A percentile compares a stretch with the other conserved stretches of the same genome.
These are phyloP conservation scores for Gibbula magus DNA, from an alignment of 2,888 invertebrate species.

Conservation along the genomic window DNA sequence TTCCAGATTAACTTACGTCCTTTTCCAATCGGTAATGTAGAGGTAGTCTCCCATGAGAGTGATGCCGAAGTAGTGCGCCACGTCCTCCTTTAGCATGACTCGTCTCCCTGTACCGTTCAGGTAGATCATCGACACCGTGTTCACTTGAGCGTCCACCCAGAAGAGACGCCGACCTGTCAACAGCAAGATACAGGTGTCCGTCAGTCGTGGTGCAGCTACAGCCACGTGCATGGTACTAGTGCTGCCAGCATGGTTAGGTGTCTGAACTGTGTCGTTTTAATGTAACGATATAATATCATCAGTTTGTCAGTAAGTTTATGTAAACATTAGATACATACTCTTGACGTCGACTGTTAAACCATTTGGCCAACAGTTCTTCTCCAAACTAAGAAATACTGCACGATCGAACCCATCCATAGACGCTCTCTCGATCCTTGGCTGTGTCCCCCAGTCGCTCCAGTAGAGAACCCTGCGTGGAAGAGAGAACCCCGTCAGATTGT, in stretches of 20 bases:
- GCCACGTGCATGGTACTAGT: not conserved
- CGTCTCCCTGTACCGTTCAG: constrained; percentile 46
- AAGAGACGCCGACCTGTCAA: constrained; percentile 60
- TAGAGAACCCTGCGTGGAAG: constrained; percentile 72
- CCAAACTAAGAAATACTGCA: constrained; percentile 81
- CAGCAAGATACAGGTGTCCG: no score
- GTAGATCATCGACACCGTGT: constrained; percentile 59
- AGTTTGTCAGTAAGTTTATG: no score
- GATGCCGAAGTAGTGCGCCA: constrained; percentile 69
- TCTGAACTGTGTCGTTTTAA: no score
- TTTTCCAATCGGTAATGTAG: constrained; percentile 70
- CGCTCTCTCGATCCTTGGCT: constrained; percentile 85
- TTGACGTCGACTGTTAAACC: constrained; percentile 91
- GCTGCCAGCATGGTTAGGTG: no score
- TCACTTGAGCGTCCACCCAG: constrained; percentile 70
- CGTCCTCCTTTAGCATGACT: constrained; percentile 47
- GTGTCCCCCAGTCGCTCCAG: constrained; percentile 89
- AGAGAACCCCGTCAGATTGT: not conserved
- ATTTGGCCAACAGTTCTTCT: constrained; percentile 84
- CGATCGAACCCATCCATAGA: constrained; percentile 86
- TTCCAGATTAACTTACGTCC: constrained; percentile 54
- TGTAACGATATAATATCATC: no score
- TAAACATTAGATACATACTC: constrained; percentile 63
- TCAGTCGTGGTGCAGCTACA: not conserved
- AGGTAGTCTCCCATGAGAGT: constrained; percentile 59